phyloP scores from a whole-genome alignment of 2,888 invertebrate genomes.

The Pyrocoelia pectoralis region DNA sequence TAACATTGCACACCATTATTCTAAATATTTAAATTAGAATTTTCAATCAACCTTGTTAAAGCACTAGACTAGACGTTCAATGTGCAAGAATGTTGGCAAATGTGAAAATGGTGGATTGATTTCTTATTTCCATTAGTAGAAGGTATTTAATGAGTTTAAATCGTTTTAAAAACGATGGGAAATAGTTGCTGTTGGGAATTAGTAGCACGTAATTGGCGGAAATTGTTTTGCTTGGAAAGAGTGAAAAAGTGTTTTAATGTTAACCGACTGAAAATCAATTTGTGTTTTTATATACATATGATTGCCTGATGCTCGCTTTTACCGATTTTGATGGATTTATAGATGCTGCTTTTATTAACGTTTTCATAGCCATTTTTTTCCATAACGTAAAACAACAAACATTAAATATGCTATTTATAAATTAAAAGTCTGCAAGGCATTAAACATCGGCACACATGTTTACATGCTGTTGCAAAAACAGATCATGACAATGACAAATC shows the following conservation, averaged over 20 bases:
- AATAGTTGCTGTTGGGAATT: constrained; percentile 26
- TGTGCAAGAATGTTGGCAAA: constrained; percentile 14
- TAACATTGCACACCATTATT: too few species aligned
- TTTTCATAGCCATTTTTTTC: background rate
- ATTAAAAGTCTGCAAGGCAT: constrained; percentile 12
- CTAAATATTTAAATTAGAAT: too few species aligned
- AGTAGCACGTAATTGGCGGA: constrained; percentile 28
- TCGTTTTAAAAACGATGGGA: constrained; percentile 30
- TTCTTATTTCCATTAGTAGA: constrained; percentile 11
- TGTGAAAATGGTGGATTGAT: constrained; percentile 13
- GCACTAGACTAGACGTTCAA: constrained; percentile 11
- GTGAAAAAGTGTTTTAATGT: constrained; percentile 20
- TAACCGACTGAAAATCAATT: background rate
- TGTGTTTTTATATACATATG: constrained; percentile 6
- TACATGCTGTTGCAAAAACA: constrained; percentile 24
- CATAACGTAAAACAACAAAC: constrained; percentile 7
- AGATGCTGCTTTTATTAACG: background rate
- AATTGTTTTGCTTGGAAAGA: constrained; percentile 27
- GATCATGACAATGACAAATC: constrained; percentile 27
- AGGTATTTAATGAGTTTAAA: constrained; percentile 23
- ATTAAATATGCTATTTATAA: constrained; percentile 14
- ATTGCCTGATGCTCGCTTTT: background rate
- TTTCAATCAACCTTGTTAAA: too few species aligned
- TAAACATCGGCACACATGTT: constrained; percentile 20
- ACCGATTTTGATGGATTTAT: background rate